A percentile compares a stretch with the other conserved stretches of the same genome.
Evolutionary conservation across 1,140 invertebrate genomes (phyloP).

Genomic region (Drosophila simulans): DNA sequence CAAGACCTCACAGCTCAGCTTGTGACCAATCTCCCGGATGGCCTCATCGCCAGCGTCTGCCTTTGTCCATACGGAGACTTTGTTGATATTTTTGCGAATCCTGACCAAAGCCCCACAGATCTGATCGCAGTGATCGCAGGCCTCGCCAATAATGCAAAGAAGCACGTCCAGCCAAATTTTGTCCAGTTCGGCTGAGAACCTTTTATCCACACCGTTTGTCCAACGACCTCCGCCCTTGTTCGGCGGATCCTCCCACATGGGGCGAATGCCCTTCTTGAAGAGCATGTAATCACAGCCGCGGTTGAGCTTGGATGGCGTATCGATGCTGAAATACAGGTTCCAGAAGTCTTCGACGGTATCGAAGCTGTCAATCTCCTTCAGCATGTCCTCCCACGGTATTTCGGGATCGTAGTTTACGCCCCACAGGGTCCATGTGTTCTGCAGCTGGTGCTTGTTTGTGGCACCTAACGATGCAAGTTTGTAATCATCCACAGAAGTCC

Average conservation of each 20-base stretch:
- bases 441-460: not conserved
- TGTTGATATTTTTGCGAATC: not conserved
- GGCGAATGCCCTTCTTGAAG: not conserved
- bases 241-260: slow-evolving; percentile 3
- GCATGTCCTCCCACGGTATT: not conserved
- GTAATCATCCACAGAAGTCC: not conserved
- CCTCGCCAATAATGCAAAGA: slow-evolving; percentile 7
- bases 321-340: not conserved
- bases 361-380: not conserved
- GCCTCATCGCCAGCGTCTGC: not conserved
- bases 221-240: not conserved
- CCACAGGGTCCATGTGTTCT: slow-evolving; percentile 4
- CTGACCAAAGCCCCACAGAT: not conserved
- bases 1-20: not conserved
- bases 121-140: slow-evolving; percentile 1
- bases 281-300: not conserved
- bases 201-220: not conserved
- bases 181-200: not conserved
- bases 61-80: not conserved
- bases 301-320: not conserved
- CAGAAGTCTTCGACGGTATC: slow-evolving; percentile 7
- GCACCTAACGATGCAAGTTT: not conserved
- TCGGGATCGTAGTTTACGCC: no score
- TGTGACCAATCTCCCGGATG: not conserved
- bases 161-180: not conserved